A percentile compares a stretch with the other conserved stretches of the same genome.
Evolutionary conservation across 2,797 vertebrate genomes (phyloP).

Genomic region (Nyctibius grandis): DNA sequence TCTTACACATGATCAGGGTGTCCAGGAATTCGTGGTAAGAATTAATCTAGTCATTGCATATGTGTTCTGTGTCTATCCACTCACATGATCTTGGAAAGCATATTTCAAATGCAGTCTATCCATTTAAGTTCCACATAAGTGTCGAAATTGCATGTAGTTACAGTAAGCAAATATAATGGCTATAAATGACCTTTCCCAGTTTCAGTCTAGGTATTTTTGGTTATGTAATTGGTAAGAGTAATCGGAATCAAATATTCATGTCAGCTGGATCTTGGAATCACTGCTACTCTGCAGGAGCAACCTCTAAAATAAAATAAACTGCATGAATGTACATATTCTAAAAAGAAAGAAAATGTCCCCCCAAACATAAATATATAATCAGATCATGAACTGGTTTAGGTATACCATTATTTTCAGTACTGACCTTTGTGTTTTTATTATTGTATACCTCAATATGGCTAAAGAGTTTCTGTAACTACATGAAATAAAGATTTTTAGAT

Average conservation of each 20-base stretch:
- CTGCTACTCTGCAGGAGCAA: background rate
- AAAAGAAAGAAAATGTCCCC: background rate
- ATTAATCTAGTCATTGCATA: background rate
- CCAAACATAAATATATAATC: background rate
- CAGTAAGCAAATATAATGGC: background rate
- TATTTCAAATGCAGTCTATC: background rate
- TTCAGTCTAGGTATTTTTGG: background rate
- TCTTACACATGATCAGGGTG: background rate
- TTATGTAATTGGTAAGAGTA: background rate
- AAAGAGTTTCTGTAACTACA: background rate
- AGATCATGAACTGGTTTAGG: background rate
- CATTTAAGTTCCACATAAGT: background rate
- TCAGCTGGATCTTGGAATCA: background rate
- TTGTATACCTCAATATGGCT: accelerated
- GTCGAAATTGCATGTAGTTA: background rate
- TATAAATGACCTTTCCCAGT: background rate
- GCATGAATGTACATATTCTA: background rate
- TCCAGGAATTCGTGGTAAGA: background rate
- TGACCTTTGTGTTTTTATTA: background rate
- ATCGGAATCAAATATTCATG: background rate
- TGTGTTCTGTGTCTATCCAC: background rate
- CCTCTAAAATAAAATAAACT: background rate
- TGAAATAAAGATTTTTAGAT: background rate
- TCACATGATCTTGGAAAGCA: background rate
- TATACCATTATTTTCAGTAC: background rate